Base-by-base conservation (phyloP, 2,888 invertebrate genomes). In the Stenolophus ochropezus region DNA sequence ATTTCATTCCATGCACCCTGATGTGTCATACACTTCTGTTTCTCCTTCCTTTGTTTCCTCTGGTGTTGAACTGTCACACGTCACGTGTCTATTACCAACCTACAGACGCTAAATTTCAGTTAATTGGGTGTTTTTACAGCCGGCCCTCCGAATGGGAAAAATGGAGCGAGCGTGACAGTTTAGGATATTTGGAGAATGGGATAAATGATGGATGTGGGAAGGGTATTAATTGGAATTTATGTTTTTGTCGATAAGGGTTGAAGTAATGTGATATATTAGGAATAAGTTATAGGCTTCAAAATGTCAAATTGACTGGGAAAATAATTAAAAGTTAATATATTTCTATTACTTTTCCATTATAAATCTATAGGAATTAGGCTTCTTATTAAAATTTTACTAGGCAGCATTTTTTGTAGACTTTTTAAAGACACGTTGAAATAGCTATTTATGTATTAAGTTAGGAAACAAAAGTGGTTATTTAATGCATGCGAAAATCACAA, bases 101-200 rank as follows among this genome's bases (percentile, higher is more conserved):
- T 33, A 27, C 33, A 69, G 33, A 69, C 27, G 65, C 33, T 33
- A 69, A 69, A 69, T 27, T 69, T 69, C 65, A 69, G 18, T 69
- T 69, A 69, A 69, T 69, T 69, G 65, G 65, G 14, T 69, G 33
- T 69, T 69, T 69, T 69, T 69, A 69, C 65, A 69, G 65, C 65
- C 33, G 65, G 65, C 65, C 65, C 65, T 33, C 23, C 4, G 65
- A 27, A 69, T 14, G 11, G 18, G 6, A 69, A 69, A n/a, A 69
- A 33, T 69, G 65, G 33, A 27, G 14, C 33, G 27, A 33, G 33
- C 33, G 61, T 69, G 65, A 69, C 18, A 33, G 65, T 27, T 33
- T 14, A 5, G 33, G 33, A 33, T 33, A 33, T 61, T 61, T 61
- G 33, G 27, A 33, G 27, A 69, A 69, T 69, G 8, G n/a, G 65